Evolutionary conservation across 2,888 invertebrate genomes (phyloP), one percentile per base, ranked within the genome.

Genomic region (Pomacea canaliculata): DNA sequence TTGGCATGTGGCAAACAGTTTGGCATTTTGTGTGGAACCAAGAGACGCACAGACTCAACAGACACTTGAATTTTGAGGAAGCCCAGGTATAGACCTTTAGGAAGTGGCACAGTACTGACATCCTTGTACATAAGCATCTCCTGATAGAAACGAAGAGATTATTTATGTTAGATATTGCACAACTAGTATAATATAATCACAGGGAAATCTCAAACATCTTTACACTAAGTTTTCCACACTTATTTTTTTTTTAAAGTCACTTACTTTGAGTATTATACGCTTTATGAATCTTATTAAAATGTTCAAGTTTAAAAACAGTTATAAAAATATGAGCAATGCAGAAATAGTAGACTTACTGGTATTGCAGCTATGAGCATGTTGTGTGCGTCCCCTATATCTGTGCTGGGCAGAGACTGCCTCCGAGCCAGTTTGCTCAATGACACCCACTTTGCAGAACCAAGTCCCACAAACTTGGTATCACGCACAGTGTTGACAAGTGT

Each of bases 41-140:
- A 95, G 16, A 99, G 95, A 86, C 97, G 95, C 69, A 98, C 96
- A 79, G 96, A 94, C 91, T 98, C 98, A 76, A 99, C 96, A 2
- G 98, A 97, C 83, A 97, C 97, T 90, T 97, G 96, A 93, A 99
- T 95, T 91, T 99, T 98, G 81, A 99, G 92, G 91, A 98, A 99
- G 63, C 98, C 97, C 83, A 99, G 92, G 92, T 99, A 99, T 46
- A 99, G 93, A 0, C 99, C 99, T 56, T 95, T 94, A 3, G 94
- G 93, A 71, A 99, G 91, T 85, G 95, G 95, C 75, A 96, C 94
- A 81, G 94, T 94, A 77, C 97, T 97, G 70, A 95, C 94, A 93
- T 96, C 94, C 84, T 94, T 94, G 90, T 94, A 95, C 56, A 92
- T 90, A 67, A 94, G 92, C 90, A 93, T 92, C 78, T 93, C 93